Conservation (phyloP, 1,140 invertebrate species). For the Formica selysi region DNA sequence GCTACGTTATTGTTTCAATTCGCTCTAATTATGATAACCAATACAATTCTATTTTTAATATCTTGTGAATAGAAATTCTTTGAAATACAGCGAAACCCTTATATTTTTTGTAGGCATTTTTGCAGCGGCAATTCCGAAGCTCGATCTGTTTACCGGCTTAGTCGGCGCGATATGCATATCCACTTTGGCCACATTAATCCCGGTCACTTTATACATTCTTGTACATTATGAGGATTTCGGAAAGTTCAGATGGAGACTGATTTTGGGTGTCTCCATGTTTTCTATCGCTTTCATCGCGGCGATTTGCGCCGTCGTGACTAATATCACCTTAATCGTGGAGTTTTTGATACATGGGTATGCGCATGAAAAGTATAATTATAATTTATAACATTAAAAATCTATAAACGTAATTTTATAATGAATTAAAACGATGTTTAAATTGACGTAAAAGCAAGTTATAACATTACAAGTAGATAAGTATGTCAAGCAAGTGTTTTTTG, state of each 20-base stretch:
- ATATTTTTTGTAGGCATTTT: constrained; percentile 69
- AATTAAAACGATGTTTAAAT: background rate
- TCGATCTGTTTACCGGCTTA: constrained; percentile 75
- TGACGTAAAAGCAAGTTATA: too few relatives aligned
- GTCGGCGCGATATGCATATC: constrained; percentile 74
- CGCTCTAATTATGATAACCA: constrained; percentile 22
- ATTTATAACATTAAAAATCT: background rate
- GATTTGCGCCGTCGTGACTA: constrained; percentile 67
- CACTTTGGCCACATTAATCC: constrained; percentile 76
- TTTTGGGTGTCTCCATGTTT: constrained; percentile 71
- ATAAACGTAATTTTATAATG: background rate
- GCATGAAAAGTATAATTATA: background rate
- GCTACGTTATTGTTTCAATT: constrained; percentile 31
- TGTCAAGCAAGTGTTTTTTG: background rate
- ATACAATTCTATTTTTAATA: background rate
- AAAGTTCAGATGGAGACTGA: constrained; percentile 76
- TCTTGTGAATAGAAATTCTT: constrained; percentile 15
- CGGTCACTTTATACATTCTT: constrained; percentile 74
- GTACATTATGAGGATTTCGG: constrained; percentile 76
- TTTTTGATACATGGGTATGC: constrained; percentile 12
- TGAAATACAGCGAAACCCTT: background rate
- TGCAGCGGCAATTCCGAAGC: constrained; percentile 72
- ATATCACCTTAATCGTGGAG: constrained; percentile 62
- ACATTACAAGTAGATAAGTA: too few relatives aligned
- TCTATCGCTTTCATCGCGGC: constrained; percentile 68